These are phyloP conservation scores for Ibidorhyncha struthersii DNA, from an alignment of 2,113 vertebrate species.

Conservation along the genomic window DNA sequence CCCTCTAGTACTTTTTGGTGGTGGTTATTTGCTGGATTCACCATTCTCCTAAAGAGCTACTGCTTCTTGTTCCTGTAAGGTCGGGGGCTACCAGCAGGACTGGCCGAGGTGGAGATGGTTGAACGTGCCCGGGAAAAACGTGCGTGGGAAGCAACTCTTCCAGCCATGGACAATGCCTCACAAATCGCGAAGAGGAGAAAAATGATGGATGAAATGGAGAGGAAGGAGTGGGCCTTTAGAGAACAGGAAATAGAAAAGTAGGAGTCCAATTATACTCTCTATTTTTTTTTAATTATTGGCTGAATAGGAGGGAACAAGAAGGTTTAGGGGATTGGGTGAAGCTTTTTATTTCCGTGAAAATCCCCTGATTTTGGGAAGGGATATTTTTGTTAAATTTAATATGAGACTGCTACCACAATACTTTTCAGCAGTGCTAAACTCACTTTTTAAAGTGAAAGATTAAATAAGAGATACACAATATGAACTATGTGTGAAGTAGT, in stretches of 20 bases:
- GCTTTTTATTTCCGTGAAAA: not conserved
- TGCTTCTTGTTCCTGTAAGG: constrained; percentile 71
- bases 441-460: not conserved
- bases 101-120: constrained; percentile 91
- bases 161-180: constrained; percentile 73
- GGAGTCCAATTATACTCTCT: not conserved
- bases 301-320: not conserved
- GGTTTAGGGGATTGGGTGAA: not conserved
- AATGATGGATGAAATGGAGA: constrained; percentile 93
- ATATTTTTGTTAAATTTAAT: not conserved
- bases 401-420: not conserved
- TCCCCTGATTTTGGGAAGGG: not conserved
- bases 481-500: not conserved
- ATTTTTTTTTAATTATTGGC: not conserved
- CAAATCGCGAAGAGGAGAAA: constrained; percentile 81
- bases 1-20: not conserved
- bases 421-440: not conserved
- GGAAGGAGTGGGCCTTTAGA: constrained; percentile 91
- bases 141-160: constrained; percentile 88
- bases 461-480: not conserved
- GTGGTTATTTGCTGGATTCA: not conserved
- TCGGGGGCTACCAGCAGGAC: constrained; percentile 88
- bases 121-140: constrained; percentile 83
- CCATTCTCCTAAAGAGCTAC: not conserved
- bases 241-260: constrained; percentile 92